A percentile compares a stretch with the other conserved stretches of the same genome.
These are phyloP conservation scores for Parnassius glacialis DNA, from an alignment of 2,888 invertebrate species.

Conservation along the genomic window DNA sequence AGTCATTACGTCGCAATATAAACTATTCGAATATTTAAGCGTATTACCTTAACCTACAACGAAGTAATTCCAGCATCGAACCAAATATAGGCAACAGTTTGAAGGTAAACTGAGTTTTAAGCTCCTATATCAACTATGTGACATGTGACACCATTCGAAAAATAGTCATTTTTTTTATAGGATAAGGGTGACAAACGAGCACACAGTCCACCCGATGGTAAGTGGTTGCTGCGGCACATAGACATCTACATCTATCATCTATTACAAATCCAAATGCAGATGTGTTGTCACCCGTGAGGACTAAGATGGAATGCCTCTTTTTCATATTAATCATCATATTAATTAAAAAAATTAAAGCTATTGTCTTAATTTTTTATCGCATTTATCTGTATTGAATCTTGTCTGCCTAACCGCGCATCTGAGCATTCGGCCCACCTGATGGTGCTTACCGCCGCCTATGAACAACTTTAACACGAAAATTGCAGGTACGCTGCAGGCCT, in stretches of 20 bases:
- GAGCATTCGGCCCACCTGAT: background rate
- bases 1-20: background rate
- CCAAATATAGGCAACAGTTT: slow-evolving; percentile 11
- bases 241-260: no score
- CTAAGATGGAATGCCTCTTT: no score
- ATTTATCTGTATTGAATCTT: background rate
- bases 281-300: no score
- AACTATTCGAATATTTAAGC: background rate
- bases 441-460: no score
- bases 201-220: no score
- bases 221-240: no score
- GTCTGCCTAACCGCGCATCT: background rate
- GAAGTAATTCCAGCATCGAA: background rate
- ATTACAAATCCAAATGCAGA: no score
- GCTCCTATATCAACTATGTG: background rate
- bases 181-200: no score
- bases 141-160: slow-evolving; percentile 9
- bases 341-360: background rate
- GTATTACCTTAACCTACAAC: slow-evolving; percentile 1
- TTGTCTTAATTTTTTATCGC: background rate
- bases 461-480: no score
- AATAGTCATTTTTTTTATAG: no score
- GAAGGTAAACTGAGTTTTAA: slow-evolving; percentile 17
- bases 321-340: slow-evolving; percentile 5
- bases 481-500: no score